These are phyloP conservation scores for Todus mexicanus DNA, from an alignment of 2,797 vertebrate genomes.

Conservation along the genomic window DNA sequence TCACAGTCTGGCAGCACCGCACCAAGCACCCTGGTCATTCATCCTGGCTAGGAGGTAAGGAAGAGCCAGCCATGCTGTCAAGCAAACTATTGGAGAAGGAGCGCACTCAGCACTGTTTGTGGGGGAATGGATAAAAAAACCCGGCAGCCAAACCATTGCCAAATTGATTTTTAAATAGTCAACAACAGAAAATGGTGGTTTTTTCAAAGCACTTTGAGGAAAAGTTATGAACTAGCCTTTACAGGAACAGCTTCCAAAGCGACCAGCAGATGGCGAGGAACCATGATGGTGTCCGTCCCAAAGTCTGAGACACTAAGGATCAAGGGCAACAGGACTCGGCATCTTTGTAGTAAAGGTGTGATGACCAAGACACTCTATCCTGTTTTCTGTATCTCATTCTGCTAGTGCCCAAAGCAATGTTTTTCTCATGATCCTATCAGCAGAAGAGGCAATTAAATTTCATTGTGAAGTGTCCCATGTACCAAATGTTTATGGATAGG, in stretches of 20 bases:
- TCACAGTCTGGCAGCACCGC: not conserved
- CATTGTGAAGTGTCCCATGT: conserved; percentile 28
- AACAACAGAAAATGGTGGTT: not conserved
- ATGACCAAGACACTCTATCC: not conserved
- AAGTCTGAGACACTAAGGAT: not conserved
- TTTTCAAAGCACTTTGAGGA: not conserved
- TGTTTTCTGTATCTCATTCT: not conserved
- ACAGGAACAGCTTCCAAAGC: not conserved
- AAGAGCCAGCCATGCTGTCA: not conserved
- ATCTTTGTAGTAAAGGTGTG: fast-evolving
- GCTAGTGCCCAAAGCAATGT: not conserved
- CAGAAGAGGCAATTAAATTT: conserved; percentile 36
- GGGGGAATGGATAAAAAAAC: not conserved
- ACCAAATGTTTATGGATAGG: conserved; percentile 25
- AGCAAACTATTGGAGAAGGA: not conserved
- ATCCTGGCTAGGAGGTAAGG: not conserved
- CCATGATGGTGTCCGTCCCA: fast-evolving
- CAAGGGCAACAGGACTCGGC: not conserved
- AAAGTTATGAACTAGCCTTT: not conserved
- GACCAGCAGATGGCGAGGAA: not conserved
- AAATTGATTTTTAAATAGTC: not conserved
- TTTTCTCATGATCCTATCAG: not conserved
- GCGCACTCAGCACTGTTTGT: not conserved
- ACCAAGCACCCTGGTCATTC: not conserved
- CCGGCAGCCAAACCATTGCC: not conserved